Base-by-base conservation (phyloP, 2,888 invertebrate genomes). In the Thymelicus sylvestris region DNA sequence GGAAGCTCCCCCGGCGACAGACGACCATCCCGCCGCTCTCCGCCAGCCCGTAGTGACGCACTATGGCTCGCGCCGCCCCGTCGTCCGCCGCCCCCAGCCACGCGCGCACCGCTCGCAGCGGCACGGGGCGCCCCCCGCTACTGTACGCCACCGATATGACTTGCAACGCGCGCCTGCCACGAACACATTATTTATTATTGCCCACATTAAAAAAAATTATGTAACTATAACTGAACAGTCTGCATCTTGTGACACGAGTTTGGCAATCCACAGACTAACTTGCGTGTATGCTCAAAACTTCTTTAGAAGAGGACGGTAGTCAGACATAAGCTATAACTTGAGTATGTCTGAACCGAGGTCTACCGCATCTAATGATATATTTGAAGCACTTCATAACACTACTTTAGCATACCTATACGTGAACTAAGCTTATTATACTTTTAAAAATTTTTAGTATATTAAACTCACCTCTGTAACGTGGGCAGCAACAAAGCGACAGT, bases 61-160 rank as follows among this genome's bases (percentile, higher is more conserved):
- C 94, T 0, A 81, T 78, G 1, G 80, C 76, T 47, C 1, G 94
- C 80, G 55, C 93, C 92, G 2, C 80, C 80, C 19, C 82, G 65
- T 85, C 86, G 66, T 87, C 82, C 77, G 95, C 1, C 92, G 78
- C 41, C 7, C 31, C 12, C 31, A 96, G 82, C 83, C 95, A 86
- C 6, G 86, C 78, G 73, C 88, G 83, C 15, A 96, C 77, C 69
- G 87, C 84, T 0, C 77, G 70, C 39, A 87, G 77, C 0, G 96
- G 95, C 76, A 95, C 95, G 0, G 86, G 83, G 13, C 95, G 84
- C 50, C 87, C 91, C 82, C 94, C 94, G 78, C 93, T 95, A 82
- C 91, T 95, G 83, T 95, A 96, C 2, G 95, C 96, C 13, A 83
- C 79, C 73, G 94, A 93, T 93, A 96, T 91, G 0, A 94, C 91